Conservation (phyloP, 2,888 invertebrate genomes). For the Dysmachus trigonus region DNA sequence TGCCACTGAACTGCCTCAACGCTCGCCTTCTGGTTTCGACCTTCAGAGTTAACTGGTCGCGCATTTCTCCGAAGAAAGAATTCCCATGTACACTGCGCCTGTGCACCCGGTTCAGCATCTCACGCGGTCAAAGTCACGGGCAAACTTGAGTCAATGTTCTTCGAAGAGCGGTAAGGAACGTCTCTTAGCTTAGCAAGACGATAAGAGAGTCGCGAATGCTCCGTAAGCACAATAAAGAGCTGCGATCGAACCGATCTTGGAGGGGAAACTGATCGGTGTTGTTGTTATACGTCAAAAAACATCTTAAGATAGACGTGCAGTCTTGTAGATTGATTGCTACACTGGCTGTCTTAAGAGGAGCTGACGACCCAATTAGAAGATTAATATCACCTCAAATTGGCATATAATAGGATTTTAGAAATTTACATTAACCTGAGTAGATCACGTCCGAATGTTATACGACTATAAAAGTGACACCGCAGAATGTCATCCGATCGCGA, state of each 20-base stretch:
- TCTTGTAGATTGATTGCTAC: not conserved
- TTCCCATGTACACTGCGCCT: not conserved
- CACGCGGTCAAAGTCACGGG: conserved; percentile 43
- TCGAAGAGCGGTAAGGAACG: not conserved
- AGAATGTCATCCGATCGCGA: not conserved
- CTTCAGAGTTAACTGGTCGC: conserved; percentile 35
- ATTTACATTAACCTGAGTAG: not conserved
- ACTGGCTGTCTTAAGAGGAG: not conserved
- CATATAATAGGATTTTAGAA: not conserved
- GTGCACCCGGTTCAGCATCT: not conserved
- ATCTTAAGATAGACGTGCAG: not conserved
- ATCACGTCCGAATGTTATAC: not conserved
- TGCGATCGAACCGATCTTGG: not conserved
- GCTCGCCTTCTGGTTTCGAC: conserved; percentile 21
- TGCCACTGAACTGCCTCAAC: not conserved
- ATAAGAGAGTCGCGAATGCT: not conserved
- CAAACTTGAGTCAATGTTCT: not conserved
- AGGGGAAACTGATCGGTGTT: not conserved
- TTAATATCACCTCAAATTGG: not conserved
- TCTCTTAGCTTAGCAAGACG: not conserved
- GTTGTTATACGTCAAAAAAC: not conserved
- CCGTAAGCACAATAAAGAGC: not conserved
- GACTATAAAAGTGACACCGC: not conserved
- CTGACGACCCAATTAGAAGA: not conserved
- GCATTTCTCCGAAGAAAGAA: conserved; percentile 28